Evolutionary conservation across 2,113 vertebrate genomes (phyloP), one percentile per base, ranked within the genome.

Genomic region (Mirza zaza): DNA sequence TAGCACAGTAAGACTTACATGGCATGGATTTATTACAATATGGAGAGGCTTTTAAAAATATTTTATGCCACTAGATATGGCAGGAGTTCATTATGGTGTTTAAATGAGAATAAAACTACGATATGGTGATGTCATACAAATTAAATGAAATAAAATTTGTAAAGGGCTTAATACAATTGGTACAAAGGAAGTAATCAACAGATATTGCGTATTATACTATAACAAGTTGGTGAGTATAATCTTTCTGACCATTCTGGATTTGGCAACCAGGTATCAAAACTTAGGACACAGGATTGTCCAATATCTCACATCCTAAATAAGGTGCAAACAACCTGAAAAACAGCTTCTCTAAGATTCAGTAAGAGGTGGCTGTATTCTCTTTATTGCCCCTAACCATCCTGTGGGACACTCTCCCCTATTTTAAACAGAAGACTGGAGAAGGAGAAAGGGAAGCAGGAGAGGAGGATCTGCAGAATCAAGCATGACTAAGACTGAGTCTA

Each of bases 31-130:
- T 67, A 80, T 59, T 50, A 85, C 20, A 89, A 80, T 80, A 67
- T 73, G 32, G 8, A 21, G 39, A 80, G 32, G 8, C 14, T 73
- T 76, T 81, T 45, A 6, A 77, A 96, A 90, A 63, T 63, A 65
- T 55, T 77, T 97, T 65, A 29, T 70, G 14, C 55, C 70, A 34
- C 20, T 11, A 61, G 9, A 39, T 76, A 42, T 34, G 20, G 23
- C 29, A 90, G 63, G 80, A 85, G 32, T 79, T 42, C 17, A 11
- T n/a, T 59, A 87, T 0, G 52, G 21, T 70, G 27, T 92, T 90
- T 87, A 70, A 90, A 76, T 67, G 21, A 65, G 13, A 93, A 95
- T n/a, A 90, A 90, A 76, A 18, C 32, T 81, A 89, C 42, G 42
- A 88, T 32, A 34, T 42, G 14, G 9, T 61, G 21, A 45, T 57